A percentile compares a stretch with the other conserved stretches of the same genome.
Conservation (phyloP, 2,888 invertebrate genomes). For the Acanthosepion esculentum region DNA sequence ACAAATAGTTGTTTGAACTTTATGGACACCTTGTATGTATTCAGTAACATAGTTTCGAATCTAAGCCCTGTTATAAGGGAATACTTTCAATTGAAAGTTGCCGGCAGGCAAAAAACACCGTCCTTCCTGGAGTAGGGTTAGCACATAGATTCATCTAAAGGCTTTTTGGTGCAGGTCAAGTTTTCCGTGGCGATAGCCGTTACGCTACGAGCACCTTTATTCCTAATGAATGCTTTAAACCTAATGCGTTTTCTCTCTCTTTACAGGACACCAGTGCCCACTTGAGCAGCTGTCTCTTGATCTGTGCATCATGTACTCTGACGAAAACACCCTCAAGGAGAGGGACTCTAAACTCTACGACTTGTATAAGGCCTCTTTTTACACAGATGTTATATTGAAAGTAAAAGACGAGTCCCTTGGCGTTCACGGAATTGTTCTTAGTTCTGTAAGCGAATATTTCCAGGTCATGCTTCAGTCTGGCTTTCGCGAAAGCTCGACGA, state of each 20-base stretch:
- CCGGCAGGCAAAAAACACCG: too few relatives aligned
- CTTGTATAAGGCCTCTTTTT: neutral
- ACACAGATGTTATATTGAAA: neutral
- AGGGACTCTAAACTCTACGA: constrained; percentile 9
- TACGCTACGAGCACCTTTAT: too few relatives aligned
- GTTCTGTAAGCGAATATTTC: constrained; percentile 35
- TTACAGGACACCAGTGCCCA: neutral
- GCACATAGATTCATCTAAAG: too few relatives aligned
- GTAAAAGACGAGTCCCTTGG: neutral
- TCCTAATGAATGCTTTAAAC: neutral
- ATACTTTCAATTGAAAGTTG: too few relatives aligned
- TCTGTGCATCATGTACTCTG: neutral
- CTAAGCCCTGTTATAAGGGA: too few relatives aligned
- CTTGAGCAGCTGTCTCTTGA: neutral
- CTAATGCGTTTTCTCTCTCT: neutral
- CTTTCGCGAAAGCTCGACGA: constrained; percentile 25
- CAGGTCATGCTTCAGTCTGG: constrained; percentile 42
- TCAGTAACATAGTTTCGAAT: too few relatives aligned
- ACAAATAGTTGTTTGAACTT: too few relatives aligned
- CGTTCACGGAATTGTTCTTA: constrained; percentile 39
- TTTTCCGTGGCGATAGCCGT: too few relatives aligned
- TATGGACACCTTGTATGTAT: too few relatives aligned
- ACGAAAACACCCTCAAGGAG: neutral
- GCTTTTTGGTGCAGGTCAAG: too few relatives aligned
- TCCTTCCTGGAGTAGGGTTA: too few relatives aligned